phyloP scores from a whole-genome alignment of 2,888 invertebrate species.

The Parnassius mnemosyne region DNA sequence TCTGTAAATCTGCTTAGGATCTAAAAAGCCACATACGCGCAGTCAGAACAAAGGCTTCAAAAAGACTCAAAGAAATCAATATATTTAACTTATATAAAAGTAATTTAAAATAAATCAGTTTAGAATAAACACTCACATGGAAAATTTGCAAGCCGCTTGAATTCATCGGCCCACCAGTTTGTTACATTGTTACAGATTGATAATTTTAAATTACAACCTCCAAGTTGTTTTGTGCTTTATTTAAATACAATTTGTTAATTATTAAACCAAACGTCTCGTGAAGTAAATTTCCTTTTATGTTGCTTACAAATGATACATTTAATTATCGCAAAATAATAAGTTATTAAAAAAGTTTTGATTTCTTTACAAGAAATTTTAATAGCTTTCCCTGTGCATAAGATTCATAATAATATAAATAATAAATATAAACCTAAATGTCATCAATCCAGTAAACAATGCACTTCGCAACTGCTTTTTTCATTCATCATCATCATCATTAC shows the following conservation, averaged over 20 bases:
- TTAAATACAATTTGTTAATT: constrained; percentile 27
- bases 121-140: constrained; percentile 21
- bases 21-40: no score
- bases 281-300: constrained; percentile 25
- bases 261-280: constrained; percentile 17
- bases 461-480: no score
- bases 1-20: no score
- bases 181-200: constrained; percentile 37
- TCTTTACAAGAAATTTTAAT: no score
- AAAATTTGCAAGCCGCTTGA: constrained; percentile 23
- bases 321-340: constrained; percentile 17
- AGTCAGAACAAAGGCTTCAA: no score
- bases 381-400: no score
- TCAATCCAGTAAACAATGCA: no score
- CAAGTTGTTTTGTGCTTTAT: constrained; percentile 22
- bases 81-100: not conserved
- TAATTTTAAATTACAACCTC: constrained; percentile 54
- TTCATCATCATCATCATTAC: no score
- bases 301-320: constrained; percentile 20
- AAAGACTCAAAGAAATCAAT: no score
- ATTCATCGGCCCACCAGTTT: constrained; percentile 36
- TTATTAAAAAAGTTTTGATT: constrained; percentile 4
- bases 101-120: constrained; percentile 8
- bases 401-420: no score
- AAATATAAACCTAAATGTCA: no score